Percentiles rank a stretch among this genome's conserved stretches.
These are phyloP conservation scores for Drosophila kurseongensis DNA, from an alignment of 1,140 invertebrate species.

Conservation along the genomic window DNA sequence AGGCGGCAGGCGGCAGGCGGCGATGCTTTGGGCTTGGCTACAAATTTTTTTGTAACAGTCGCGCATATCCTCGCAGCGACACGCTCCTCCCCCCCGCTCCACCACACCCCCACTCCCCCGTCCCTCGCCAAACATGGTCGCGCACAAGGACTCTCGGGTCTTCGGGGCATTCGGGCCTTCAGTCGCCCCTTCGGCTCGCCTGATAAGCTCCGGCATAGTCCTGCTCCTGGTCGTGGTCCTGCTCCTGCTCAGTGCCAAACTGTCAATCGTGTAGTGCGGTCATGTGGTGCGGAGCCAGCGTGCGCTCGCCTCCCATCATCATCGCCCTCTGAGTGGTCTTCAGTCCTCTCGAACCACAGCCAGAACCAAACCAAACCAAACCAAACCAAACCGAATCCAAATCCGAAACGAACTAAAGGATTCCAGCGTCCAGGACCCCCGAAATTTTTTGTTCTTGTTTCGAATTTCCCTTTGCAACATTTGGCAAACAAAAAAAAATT, in stretches of 20 bases:
- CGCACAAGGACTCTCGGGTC: slow-evolving; percentile 8
- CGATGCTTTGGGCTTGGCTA: slow-evolving; percentile 63
- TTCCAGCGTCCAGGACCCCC: slow-evolving; percentile 3
- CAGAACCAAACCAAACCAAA: slow-evolving; percentile 3
- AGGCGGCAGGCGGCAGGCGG: slow-evolving; percentile 37
- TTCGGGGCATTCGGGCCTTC: slow-evolving; percentile 9
- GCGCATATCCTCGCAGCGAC: slow-evolving; percentile 46
- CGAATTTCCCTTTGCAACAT: slow-evolving; percentile 24
- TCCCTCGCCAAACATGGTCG: too few species aligned
- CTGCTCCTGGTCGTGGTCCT: slow-evolving; percentile 21
- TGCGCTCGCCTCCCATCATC: slow-evolving; percentile 58
- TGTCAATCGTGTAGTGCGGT: slow-evolving; percentile 81
- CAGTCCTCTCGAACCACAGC: slow-evolving; percentile 34
- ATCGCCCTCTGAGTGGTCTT: slow-evolving; percentile 70
- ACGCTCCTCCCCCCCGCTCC: slow-evolving; percentile 1
- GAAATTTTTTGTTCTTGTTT: slow-evolving; percentile 25
- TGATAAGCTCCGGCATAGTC: slow-evolving; percentile 33
- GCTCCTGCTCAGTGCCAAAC: slow-evolving; percentile 70
- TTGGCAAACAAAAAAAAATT: slow-evolving; percentile 2
- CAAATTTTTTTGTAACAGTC: slow-evolving; percentile 70
- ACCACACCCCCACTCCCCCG: too few species aligned
- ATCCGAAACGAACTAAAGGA: slow-evolving; percentile 7
- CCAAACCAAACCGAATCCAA: slow-evolving; percentile 5
- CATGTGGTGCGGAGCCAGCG: slow-evolving; percentile 71
- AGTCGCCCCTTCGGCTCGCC: slow-evolving; percentile 23